These are phyloP conservation scores for Pterocles orientalis DNA, from an alignment of 2,113 vertebrate genomes.

Conservation along the genomic window DNA sequence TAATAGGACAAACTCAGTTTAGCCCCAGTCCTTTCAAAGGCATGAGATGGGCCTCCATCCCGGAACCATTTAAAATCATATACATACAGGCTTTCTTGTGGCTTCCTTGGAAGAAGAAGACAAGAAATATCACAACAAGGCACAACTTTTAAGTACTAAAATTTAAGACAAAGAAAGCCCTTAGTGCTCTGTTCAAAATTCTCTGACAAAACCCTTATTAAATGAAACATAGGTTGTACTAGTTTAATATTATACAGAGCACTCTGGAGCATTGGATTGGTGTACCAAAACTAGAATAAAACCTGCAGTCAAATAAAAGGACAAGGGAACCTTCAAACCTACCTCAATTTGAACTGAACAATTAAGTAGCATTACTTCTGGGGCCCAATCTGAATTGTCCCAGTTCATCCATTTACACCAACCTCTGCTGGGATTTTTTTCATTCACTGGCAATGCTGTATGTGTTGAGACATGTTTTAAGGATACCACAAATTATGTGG, in stretches of 20 bases:
- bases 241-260: not conserved
- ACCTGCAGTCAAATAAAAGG: not conserved
- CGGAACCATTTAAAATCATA: not conserved
- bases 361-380: slow-evolving; percentile 5
- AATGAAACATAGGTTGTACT: not conserved
- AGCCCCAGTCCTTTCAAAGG: not conserved
- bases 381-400: not conserved
- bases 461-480: not conserved
- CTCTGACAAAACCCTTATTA: not conserved
- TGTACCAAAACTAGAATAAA: not conserved
- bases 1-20: not conserved
- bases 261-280: not conserved
- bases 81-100: not conserved
- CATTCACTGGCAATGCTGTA: not conserved
- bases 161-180: not conserved
- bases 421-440: not conserved
- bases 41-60: not conserved
- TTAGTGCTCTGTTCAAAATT: not conserved
- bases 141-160: not conserved
- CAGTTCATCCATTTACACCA: not conserved
- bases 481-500: not conserved
- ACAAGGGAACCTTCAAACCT: not conserved
- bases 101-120: not conserved
- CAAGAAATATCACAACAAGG: not conserved
- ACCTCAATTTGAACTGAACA: not conserved